A percentile compares a stretch with the other conserved stretches of the same genome.
Evolutionary conservation across 1,140 invertebrate genomes (phyloP).

Genomic region (Zaprionus inermis): DNA sequence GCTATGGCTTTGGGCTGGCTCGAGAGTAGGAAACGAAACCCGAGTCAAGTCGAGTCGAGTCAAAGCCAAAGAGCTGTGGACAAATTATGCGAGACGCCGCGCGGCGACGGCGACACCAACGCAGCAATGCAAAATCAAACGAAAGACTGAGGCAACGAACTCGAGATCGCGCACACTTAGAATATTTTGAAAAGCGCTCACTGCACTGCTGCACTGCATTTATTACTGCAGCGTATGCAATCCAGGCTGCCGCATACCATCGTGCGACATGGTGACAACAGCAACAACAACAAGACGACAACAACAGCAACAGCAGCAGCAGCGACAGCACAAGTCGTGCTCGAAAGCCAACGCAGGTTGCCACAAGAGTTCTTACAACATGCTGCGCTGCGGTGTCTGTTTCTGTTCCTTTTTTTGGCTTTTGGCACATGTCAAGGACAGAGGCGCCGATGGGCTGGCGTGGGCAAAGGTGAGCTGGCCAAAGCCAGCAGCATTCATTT

Average conservation of each 20-base stretch:
- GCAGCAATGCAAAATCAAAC: constrained; percentile 28
- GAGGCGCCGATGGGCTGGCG: constrained; percentile 20
- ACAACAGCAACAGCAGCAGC: not conserved
- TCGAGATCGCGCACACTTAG: constrained; percentile 17
- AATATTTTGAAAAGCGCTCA: constrained; percentile 32
- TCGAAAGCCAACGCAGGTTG: constrained; percentile 30
- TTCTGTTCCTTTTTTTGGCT: constrained; percentile 8
- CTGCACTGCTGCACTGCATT: constrained; percentile 18
- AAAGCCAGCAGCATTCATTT: constrained; percentile 47
- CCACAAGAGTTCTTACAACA: constrained; percentile 30
- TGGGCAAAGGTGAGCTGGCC: constrained; percentile 29
- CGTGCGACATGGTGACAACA: not conserved
- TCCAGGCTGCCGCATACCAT: constrained; percentile 16
- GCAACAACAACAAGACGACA: constrained; percentile 4
- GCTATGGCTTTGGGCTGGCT: constrained; percentile 44
- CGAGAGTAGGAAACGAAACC: constrained; percentile 57
- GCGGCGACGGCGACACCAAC: constrained; percentile 28
- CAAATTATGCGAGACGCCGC: constrained; percentile 59
- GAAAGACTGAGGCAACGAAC: constrained; percentile 61
- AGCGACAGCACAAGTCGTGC: constrained; percentile 14
- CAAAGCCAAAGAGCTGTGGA: constrained; percentile 35
- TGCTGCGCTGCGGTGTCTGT: not conserved
- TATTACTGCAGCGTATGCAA: constrained; percentile 6
- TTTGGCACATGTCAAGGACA: constrained; percentile 55
- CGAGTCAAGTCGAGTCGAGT: constrained; percentile 13